These are phyloP conservation scores for Naja naja DNA, from an alignment of 2,113 vertebrate genomes.

Conservation along the genomic window DNA sequence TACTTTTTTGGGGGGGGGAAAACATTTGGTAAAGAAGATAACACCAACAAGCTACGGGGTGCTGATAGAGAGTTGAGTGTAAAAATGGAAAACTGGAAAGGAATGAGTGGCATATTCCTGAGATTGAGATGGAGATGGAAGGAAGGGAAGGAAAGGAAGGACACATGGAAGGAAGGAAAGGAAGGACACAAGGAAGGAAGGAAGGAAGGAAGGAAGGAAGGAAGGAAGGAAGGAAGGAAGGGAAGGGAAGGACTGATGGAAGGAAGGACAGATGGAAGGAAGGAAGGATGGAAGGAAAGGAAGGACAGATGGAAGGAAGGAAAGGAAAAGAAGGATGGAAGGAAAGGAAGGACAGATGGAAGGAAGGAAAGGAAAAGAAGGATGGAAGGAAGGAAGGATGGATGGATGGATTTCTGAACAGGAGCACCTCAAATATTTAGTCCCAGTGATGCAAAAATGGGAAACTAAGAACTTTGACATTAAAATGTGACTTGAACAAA, in stretches of 20 bases:
- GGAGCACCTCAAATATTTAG: background rate
- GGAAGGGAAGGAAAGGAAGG: too few relatives aligned
- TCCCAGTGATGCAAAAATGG: background rate
- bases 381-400: too few relatives aligned
- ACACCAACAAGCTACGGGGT: background rate
- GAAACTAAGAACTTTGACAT: background rate
- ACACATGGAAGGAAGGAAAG: too few relatives aligned
- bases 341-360: too few relatives aligned
- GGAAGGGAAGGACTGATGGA: too few relatives aligned
- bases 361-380: too few relatives aligned
- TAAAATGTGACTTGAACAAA: background rate
- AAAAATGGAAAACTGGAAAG: background rate
- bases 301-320: too few relatives aligned
- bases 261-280: accelerated
- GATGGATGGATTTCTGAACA: background rate
- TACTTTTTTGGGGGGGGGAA: background rate
- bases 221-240: too few relatives aligned
- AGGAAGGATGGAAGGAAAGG: too few relatives aligned
- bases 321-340: too few relatives aligned
- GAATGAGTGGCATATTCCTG: background rate
- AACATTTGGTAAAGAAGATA: background rate
- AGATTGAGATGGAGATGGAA: background rate
- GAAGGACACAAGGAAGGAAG: too few relatives aligned
- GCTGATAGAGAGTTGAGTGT: background rate
- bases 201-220: too few relatives aligned